phyloP scores from a whole-genome alignment of 2,113 vertebrate species.

The Gopherus evgoodei region DNA sequence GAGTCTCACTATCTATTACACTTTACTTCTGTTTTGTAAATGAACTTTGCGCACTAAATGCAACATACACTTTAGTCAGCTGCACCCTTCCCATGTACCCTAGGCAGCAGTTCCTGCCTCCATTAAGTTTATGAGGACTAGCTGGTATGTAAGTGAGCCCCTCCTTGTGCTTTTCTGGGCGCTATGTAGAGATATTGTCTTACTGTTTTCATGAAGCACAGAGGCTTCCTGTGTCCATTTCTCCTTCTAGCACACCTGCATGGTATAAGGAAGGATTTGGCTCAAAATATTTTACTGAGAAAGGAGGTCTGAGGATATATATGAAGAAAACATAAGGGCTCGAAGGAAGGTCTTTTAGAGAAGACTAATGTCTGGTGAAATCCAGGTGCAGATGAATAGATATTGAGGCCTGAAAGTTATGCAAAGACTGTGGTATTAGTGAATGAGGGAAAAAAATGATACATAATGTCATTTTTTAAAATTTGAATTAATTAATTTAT shows the following conservation, averaged over 20 bases:
- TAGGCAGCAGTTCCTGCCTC: background rate
- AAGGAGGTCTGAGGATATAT: background rate
- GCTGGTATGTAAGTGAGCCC: slow-evolving; percentile 50
- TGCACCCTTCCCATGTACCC: background rate
- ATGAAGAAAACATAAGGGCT: background rate
- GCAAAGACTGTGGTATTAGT: background rate
- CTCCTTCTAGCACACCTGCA: rapidly evolving
- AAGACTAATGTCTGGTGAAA: background rate
- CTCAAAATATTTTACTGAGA: background rate
- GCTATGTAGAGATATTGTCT: background rate
- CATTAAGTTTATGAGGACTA: slow-evolving; percentile 22
- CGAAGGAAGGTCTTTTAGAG: background rate
- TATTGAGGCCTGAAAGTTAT: background rate
- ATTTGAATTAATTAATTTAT: background rate
- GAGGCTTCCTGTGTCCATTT: background rate
- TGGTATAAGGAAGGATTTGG: background rate
- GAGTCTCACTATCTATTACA: slow-evolving; percentile 6
- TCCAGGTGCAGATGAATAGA: background rate
- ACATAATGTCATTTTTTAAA: rapidly evolving
- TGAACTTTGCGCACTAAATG: background rate
- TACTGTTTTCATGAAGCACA: background rate
- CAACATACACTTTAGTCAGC: background rate
- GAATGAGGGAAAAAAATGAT: background rate
- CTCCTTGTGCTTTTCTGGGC: background rate
- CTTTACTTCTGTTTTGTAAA: slow-evolving; percentile 62